Conservation (phyloP, 2,113 vertebrate species). For the Oreochromis spilurus region DNA sequence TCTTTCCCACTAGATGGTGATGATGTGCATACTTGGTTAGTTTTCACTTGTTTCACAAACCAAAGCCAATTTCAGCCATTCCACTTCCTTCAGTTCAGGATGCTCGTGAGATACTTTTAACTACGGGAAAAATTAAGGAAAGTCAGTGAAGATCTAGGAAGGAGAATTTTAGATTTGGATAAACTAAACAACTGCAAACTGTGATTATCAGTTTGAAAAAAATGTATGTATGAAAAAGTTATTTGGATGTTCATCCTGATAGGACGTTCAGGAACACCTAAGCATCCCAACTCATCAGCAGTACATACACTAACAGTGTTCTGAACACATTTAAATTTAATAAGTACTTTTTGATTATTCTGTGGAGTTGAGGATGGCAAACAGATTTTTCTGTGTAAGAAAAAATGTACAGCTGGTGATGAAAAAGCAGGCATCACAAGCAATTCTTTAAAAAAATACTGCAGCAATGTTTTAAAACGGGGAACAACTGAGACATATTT, state of each 20-base stretch:
- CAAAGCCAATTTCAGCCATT: too few species aligned
- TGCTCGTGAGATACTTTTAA: too few species aligned
- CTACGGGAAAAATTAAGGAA: too few species aligned
- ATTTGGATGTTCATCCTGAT: neutral
- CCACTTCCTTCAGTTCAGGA: too few species aligned
- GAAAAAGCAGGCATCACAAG: neutral
- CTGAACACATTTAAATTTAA: neutral
- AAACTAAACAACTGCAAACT: neutral
- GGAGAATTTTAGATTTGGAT: neutral
- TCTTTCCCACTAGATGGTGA: neutral
- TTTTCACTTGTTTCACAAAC: neutral
- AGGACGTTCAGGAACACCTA: neutral
- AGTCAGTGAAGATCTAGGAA: rapidly evolving
- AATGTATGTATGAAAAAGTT: neutral
- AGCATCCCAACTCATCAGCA: neutral
- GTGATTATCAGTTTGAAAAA: neutral
- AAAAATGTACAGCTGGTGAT: neutral
- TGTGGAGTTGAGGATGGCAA: neutral
- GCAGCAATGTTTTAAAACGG: neutral
- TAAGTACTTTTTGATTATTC: neutral
- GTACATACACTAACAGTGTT: neutral
- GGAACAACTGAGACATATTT: neutral
- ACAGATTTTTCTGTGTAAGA: neutral
- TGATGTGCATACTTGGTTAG: neutral
- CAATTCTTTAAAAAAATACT: neutral